Percentiles rank a stretch among this genome's conserved stretches.
These are phyloP conservation scores for Drosophila funebris DNA, from an alignment of 1,140 invertebrate genomes.

Conservation along the genomic window DNA sequence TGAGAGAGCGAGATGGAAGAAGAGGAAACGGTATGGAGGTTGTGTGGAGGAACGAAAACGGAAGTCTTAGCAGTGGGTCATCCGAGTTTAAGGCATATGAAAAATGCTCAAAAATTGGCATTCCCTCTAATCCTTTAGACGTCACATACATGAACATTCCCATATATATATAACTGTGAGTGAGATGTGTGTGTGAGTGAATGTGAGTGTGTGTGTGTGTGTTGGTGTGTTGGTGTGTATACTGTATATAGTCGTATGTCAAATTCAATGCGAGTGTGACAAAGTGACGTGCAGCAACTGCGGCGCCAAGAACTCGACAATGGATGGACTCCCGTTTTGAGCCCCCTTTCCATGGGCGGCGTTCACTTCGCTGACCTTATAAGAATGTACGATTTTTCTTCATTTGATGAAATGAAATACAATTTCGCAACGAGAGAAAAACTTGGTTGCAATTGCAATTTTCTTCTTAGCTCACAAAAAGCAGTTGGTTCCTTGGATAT, in stretches of 20 bases:
- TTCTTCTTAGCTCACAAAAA: slow-evolving; percentile 61
- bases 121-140: slow-evolving; percentile 63
- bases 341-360: neutral
- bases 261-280: slow-evolving; percentile 68
- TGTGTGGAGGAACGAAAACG: neutral
- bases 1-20: neutral
- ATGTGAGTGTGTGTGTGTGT: slow-evolving; percentile 1
- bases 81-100: slow-evolving; percentile 54
- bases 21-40: neutral
- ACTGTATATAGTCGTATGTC: slow-evolving; percentile 46
- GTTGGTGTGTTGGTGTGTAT: slow-evolving; percentile 3
- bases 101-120: slow-evolving; percentile 64
- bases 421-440: slow-evolving; percentile 74
- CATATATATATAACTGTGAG: neutral
- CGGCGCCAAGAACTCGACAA: slow-evolving; percentile 69
- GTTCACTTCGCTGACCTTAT: slow-evolving; percentile 56
- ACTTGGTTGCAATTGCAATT: slow-evolving; percentile 73
- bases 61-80: slow-evolving; percentile 40
- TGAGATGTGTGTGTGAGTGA: neutral
- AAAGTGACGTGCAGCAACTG: slow-evolving; percentile 60
- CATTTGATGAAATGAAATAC: slow-evolving; percentile 82
- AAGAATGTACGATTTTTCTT: slow-evolving; percentile 80
- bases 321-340: slow-evolving; percentile 25
- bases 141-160: slow-evolving; percentile 13
- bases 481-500: slow-evolving; percentile 59